Evolutionary conservation across 2,797 vertebrate species (phyloP), one percentile per base, ranked within the genome.

Genomic region (Philypnodon macrostomus): DNA sequence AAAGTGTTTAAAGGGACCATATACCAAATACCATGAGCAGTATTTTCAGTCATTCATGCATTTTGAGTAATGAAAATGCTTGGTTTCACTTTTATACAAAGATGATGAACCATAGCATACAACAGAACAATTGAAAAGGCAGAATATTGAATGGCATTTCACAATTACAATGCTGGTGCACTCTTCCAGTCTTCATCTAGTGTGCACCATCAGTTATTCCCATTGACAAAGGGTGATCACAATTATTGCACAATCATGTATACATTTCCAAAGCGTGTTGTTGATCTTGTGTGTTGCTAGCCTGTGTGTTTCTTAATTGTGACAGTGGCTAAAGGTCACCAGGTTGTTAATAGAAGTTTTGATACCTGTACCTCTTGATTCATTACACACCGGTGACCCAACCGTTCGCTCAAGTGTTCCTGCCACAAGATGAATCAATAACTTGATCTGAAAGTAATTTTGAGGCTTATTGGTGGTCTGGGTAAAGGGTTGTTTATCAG

Each of bases 391-490:
- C 0, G 9, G 16, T 10, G 44, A 24, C 57, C 58, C 2, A 16
- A 42, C 53, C 30, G 13, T 49, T 56, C 27, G 17, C 15, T 26
- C 36, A 47, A 67, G 61, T 24, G 53, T 54, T 76, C 67, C 37
- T 47, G 48, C 53, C 42, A 52, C n/a, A 53, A 57, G 57, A 53
- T 7, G 13, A 73, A 82, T 85, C 74, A 15, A 82, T 82, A 73
- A 39, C 42, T 56, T 78, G 70, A 83, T 82, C 75, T 80, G 72
- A 79, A 82, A 79, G 77, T 68, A 23, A 79, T 77, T 83, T 51
- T 70, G 68, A 81, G 57, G 58, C 42, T 65, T 77, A 70, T 58
- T 58, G 58, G 73, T 49, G 65, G 62, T 70, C 66, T 50, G 60
- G 63, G 38, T 53, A 26, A 47, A 47, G 60, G 27, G 60, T 36